phyloP scores from a whole-genome alignment of 2,113 vertebrate genomes.

The Gracilinanus agilis region DNA sequence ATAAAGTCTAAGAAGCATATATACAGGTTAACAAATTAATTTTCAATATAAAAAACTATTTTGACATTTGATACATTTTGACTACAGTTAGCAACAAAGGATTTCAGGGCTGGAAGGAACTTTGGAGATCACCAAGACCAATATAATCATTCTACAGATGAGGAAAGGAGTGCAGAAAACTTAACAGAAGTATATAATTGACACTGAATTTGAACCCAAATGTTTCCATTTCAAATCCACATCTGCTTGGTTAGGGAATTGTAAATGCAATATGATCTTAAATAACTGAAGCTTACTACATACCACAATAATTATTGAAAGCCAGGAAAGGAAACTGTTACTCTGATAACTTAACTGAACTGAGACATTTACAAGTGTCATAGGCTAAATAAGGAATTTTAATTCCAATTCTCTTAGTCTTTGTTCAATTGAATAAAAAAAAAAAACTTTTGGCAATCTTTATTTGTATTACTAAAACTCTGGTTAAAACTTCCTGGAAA shows the following conservation, averaged over 20 bases:
- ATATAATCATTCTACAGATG: not conserved
- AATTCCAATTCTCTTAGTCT: constrained; percentile 74
- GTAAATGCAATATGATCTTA: constrained; percentile 36
- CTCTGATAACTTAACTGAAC: not conserved
- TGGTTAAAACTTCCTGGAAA: constrained; percentile 65
- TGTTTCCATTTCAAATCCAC: constrained; percentile 33
- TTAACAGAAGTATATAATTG: not conserved
- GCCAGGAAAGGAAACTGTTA: not conserved
- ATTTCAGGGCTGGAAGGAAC: not conserved
- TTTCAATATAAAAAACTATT: not conserved
- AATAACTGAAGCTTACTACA: constrained; percentile 53
- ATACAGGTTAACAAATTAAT: not conserved
- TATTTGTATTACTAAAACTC: constrained; percentile 58
- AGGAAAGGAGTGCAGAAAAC: not conserved
- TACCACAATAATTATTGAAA: not conserved
- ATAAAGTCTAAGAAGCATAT: not conserved
- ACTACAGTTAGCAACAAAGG: not conserved
- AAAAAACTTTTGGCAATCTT: constrained; percentile 71
- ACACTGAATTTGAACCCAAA: not conserved
- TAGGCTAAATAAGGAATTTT: constrained; percentile 13
- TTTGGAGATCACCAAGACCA: not conserved
- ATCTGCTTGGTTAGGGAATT: constrained; percentile 33
- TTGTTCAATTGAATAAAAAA: constrained; percentile 67
- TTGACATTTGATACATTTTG: not conserved
- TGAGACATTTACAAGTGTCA: not conserved